Evolutionary conservation across 2,113 vertebrate genomes (phyloP), one percentile per base, ranked within the genome.

Genomic region (Atlantisia rogersi): DNA sequence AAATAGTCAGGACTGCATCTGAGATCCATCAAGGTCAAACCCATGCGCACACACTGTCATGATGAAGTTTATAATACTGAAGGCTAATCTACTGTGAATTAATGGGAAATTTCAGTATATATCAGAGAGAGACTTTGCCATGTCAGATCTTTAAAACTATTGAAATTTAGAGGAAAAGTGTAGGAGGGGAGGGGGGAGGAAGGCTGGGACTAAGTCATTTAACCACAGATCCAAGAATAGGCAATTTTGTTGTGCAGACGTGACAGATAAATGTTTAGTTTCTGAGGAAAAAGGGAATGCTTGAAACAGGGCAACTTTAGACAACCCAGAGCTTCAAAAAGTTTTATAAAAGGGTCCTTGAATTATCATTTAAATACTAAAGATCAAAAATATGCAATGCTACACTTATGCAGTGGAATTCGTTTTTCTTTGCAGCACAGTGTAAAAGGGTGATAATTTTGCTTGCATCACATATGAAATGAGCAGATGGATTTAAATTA

Each of bases 171-270:
- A 91, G 70, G 83, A 79, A 94, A 88, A 46, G 25, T 89, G 94
- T 96, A 70, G 96, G 96, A 94, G 95, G 83, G 24, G 11, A 82
- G 16, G 37, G 18, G 63, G 52, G 50, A 79, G 75, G 82, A 83
- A 88, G 32, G 65, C 55, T 90, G 74, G 55, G 53, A 68, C 82
- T 32, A 60, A 71, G 35, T 55, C 16, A 1, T 90, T 90, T 94
- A 96, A 95, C 92, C 93, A 83, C 90, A 95, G 68, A 68, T 95
- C 94, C 86, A 68, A 68, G 90, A 96, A 96, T 94, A 97, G 90
- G 76, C 2, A 22, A 67, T 37, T 90, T 35, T 86, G 64, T n/a
- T 37, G 86, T 70, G 88, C 86, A 82, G 94, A 96, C 48, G 48
- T 93, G 95, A 84, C 31, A n/a, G 73, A 71, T 24, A 44, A 56